A percentile compares a stretch with the other conserved stretches of the same genome.
phyloP scores from a whole-genome alignment of 2,888 invertebrate species.

The Seladonia tumulorum region DNA sequence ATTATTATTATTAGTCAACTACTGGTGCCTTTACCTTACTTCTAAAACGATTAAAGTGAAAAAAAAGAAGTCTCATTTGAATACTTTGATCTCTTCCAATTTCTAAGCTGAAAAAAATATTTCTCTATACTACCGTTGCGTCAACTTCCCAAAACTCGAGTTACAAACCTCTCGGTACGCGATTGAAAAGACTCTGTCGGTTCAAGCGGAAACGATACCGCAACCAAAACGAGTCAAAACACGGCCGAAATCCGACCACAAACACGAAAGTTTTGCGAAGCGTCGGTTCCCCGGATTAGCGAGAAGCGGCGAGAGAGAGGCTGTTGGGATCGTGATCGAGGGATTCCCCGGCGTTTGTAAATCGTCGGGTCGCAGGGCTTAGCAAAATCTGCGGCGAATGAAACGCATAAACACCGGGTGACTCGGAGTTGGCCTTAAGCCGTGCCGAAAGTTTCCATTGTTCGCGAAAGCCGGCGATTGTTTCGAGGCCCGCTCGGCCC shows the following conservation, averaged over 20 bases:
- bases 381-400: neutral
- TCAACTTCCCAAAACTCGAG: too few species aligned
- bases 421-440: neutral
- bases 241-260: neutral
- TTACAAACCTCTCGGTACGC: too few species aligned
- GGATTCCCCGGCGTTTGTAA: neutral
- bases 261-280: neutral
- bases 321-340: neutral
- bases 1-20: too few species aligned
- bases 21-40: too few species aligned
- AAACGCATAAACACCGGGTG: conserved; percentile 18
- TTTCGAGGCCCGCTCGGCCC: neutral
- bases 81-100: too few species aligned
- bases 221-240: neutral
- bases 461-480: neutral
- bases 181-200: neutral
- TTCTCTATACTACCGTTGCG: too few species aligned
- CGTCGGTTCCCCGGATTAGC: neutral
- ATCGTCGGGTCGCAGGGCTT: neutral
- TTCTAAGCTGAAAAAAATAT: too few species aligned
- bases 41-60: too few species aligned
- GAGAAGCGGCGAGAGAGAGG: neutral
- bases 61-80: neutral
- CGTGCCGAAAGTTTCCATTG: neutral
- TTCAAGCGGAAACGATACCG: too few species aligned